Evolutionary conservation across 2,888 invertebrate genomes (phyloP), one percentile per base, ranked within the genome.

Genomic region (Amblyjoppa proteus): DNA sequence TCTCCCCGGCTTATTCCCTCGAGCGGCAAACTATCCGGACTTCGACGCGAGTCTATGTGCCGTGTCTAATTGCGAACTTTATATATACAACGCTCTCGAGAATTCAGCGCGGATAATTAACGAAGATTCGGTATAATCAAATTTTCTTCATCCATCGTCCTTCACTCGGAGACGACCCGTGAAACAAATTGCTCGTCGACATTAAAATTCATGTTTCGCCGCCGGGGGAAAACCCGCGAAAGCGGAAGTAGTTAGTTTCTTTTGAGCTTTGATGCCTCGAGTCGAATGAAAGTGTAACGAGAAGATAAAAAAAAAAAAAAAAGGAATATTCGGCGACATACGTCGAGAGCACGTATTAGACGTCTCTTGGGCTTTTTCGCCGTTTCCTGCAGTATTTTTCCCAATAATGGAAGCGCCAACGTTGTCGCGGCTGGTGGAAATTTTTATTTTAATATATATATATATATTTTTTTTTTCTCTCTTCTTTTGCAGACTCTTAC

Each of bases 361-460:
- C 73, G 51, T 77, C 38, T 66, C 34, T 45, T 66, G 31, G 31
- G 51, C 38, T 38, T 25, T 16, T 11, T 13, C 31, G 13, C 53
- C 20, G 31, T 6, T 31, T 41, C 3, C 73, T 20, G 41, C 66
- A 11, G 41, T 82, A 75, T 79, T 78, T 78, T 85, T 66, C 41
- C 75, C 82, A 79, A 82, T 82, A 85, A 83, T 83, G 71, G 71
- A 77, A 79, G 56, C 45, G 38, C 64, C 28, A 49, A 70, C n/a
- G 53, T 69, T 56, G 3, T 2, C 41, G 61, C 64, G 74, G 69
- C 74, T 78, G 20, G n/a, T 68, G 38, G 13, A 68, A 1, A 20
- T 68, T 79, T 71, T 41, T 41, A 41, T 41, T 41, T 41, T 11
- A 11, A 41, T 41, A 41, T 68, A 20, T 20, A 20, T 20, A 20